These are phyloP conservation scores for Eospalax fontanierii DNA, from an alignment of 2,797 vertebrate genomes.

Conservation along the genomic window DNA sequence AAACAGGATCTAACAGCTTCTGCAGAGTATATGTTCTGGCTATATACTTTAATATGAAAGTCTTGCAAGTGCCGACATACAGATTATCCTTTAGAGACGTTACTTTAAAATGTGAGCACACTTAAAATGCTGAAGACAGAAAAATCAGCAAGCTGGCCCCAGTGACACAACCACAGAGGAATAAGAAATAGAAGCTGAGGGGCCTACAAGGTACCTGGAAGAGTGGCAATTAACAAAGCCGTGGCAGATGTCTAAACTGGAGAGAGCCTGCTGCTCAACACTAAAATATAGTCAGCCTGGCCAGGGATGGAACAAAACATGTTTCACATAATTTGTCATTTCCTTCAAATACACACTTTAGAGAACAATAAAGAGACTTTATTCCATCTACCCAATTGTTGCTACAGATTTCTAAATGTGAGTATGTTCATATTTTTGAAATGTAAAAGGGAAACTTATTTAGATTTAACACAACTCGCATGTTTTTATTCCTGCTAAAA, in stretches of 20 bases:
- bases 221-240: constrained; percentile 73
- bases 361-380: constrained; percentile 63
- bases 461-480: not conserved
- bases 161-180: constrained; percentile 70
- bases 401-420: constrained; percentile 38
- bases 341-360: constrained; percentile 64
- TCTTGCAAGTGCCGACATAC: constrained; percentile 80
- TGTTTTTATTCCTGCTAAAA: not conserved
- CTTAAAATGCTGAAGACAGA: constrained; percentile 82
- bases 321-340: constrained; percentile 47
- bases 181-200: constrained; percentile 69
- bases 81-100: constrained; percentile 82
- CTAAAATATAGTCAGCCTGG: constrained; percentile 66
- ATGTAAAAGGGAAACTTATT: constrained; percentile 9
- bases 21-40: constrained; percentile 79
- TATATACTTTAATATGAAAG: constrained; percentile 78
- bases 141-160: constrained; percentile 74
- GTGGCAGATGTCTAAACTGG: constrained; percentile 64
- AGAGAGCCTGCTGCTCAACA: constrained; percentile 34
- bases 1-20: constrained; percentile 82
- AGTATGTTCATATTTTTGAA: not conserved
- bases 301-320: constrained; percentile 44
- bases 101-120: constrained; percentile 81
- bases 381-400: constrained; percentile 12
- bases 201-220: constrained; percentile 74